Evolutionary conservation across 2,113 vertebrate genomes (phyloP).

Genomic region (Coryphaenoides rupestris): DNA sequence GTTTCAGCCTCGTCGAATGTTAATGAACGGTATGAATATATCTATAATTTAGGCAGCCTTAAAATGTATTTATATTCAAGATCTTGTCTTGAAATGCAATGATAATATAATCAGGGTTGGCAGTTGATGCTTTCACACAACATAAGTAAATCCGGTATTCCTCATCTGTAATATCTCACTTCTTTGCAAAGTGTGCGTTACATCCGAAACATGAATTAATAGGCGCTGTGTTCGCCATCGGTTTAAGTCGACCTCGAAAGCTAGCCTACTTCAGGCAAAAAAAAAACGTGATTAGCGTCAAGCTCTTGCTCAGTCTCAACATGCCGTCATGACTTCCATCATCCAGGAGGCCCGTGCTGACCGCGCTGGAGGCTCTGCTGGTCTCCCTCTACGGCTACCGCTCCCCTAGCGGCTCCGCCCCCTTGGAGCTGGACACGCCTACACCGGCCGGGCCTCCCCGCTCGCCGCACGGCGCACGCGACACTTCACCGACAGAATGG

Average conservation of each 20-base stretch:
- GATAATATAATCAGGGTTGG: not conserved
- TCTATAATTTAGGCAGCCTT: too few relatives aligned
- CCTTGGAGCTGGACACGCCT: conserved; percentile 61
- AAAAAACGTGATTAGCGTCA: not conserved
- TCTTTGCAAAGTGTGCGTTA: too few relatives aligned
- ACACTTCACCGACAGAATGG: not conserved
- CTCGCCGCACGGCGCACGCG: conserved; percentile 8
- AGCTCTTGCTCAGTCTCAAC: not conserved
- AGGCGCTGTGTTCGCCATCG: too few relatives aligned
- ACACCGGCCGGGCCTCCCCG: conserved; percentile 21
- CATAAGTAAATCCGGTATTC: not conserved
- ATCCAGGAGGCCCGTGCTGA: conserved; percentile 82
- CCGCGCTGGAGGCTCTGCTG: conserved; percentile 85
- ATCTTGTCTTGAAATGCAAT: not conserved
- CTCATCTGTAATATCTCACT: too few relatives aligned
- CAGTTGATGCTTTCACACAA: not conserved
- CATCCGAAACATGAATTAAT: too few relatives aligned
- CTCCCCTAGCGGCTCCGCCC: conserved; percentile 52
- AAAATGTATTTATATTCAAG: too few relatives aligned
- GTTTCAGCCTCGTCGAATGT: too few relatives aligned
- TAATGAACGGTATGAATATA: too few relatives aligned
- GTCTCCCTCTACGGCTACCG: conserved; percentile 82
- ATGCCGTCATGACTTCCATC: not conserved
- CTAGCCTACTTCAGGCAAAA: not conserved
- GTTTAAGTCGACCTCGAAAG: not conserved